Base-by-base conservation (phyloP, 2,113 vertebrate species). In the Rostratula benghalensis region DNA sequence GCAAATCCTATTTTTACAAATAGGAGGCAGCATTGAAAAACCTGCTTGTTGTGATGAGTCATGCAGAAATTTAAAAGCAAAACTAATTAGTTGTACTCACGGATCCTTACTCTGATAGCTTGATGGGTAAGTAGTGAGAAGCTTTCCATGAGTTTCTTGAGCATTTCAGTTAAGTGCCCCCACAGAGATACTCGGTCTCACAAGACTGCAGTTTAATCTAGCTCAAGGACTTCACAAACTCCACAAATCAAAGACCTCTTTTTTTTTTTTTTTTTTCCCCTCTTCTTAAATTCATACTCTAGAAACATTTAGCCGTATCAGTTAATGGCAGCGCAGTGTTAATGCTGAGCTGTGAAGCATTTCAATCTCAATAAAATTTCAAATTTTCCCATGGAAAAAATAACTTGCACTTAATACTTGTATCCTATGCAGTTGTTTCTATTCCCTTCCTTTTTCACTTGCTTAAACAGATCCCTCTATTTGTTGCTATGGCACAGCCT, bases 151-250 rank as follows among this genome's bases (percentile, higher is more conserved):
- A 92, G 96, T 83, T 95, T 64, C 89, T 45, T 89, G 85, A 91
- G 86, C 76, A 6, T 51, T 74, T 81, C 65, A 93, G 76, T 68
- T 37, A 83, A 96, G 88, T 83, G 83, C 92, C 96, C 92, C 96
- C 94, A 83, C 94, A 90, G 93, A 96, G 95, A 77, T 83, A 53
- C 76, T 95, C 53, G 3, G 94, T 94, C 95, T 94, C 95, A 86
- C 95, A 92, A 96, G 95, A 78, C 96, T 96, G 92, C 92, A 93
- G 79, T 94, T 97, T 93, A 96, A 94, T 96, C 94, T 93, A 95
- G 90, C 96, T 96, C 92, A 96, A 95, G 95, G 95, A 96, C 95
- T 96, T 96, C 64, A 74, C 93, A 91, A 93, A 95, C 78, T 91
- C 90, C 37, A 74, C 93, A 81, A 96, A 95, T 85, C 90, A 88